These are phyloP conservation scores for Macropus fuliginosus DNA, from an alignment of 2,797 vertebrate genomes.

Conservation along the genomic window DNA sequence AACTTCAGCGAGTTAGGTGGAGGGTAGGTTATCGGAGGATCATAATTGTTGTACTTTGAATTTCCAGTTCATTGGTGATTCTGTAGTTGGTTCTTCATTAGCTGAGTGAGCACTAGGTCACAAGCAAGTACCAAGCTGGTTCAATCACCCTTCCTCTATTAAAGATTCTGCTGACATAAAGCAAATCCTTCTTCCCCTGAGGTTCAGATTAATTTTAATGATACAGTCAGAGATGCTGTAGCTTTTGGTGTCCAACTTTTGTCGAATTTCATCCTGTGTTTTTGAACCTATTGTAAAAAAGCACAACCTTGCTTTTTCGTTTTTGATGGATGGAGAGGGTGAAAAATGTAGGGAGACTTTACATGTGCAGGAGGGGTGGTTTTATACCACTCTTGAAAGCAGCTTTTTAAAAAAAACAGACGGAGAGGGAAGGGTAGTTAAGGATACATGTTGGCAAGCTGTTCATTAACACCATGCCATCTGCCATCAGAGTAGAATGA, in stretches of 20 bases:
- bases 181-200: not conserved
- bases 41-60: accelerated
- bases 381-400: slow-evolving; percentile 14
- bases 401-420: not conserved
- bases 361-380: not conserved
- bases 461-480: slow-evolving; percentile 58
- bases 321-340: not conserved
- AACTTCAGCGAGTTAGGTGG: not conserved
- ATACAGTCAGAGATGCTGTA: not conserved
- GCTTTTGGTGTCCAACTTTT: accelerated
- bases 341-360: not conserved
- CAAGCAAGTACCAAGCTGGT: not conserved
- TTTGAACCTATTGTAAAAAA: not conserved
- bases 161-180: not conserved
- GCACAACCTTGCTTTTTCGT: not conserved
- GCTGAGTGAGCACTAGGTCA: accelerated
- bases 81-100: not conserved
- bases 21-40: not conserved
- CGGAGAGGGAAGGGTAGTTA: slow-evolving; percentile 10
- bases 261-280: accelerated
- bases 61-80: not conserved
- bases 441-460: slow-evolving; percentile 60
- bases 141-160: not conserved
- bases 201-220: not conserved
- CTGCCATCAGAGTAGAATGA: slow-evolving; percentile 22